Conservation (phyloP, 2,113 vertebrate species). For the Diadophis punctatus region DNA sequence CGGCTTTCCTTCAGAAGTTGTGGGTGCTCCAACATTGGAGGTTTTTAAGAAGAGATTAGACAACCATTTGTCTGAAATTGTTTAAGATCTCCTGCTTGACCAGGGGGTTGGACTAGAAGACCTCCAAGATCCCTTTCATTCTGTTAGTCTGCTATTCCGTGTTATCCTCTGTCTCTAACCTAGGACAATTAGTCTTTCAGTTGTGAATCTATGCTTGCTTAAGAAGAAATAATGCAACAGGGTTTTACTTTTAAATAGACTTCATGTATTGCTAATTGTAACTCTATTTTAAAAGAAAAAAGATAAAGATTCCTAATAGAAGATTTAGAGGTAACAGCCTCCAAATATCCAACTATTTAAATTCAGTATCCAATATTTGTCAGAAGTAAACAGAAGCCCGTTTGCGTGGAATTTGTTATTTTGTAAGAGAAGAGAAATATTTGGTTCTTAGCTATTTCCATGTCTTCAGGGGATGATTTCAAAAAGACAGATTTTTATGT, state of each 20-base stretch:
- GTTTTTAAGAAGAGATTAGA: not conserved
- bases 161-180: not conserved
- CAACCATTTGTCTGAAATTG: not conserved
- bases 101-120: not conserved
- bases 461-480: conserved; percentile 5
- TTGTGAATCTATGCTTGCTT: not conserved
- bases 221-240: not conserved
- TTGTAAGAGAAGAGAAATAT: not conserved
- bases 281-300: not conserved
- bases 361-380: not conserved
- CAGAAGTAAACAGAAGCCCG: not conserved
- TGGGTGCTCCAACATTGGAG: not conserved
- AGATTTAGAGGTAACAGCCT: not conserved
- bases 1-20: fast-evolving
- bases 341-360: not conserved
- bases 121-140: not conserved
- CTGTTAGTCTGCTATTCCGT: not conserved
- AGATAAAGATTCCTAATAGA: not conserved
- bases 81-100: not conserved
- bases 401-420: not conserved
- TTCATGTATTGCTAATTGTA: not conserved
- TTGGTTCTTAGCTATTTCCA: not conserved
- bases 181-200: not conserved
- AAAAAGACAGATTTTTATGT: conserved; percentile 3
- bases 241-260: not conserved